Conservation (phyloP, 2,113 vertebrate genomes). For the Anoura caudifer region DNA sequence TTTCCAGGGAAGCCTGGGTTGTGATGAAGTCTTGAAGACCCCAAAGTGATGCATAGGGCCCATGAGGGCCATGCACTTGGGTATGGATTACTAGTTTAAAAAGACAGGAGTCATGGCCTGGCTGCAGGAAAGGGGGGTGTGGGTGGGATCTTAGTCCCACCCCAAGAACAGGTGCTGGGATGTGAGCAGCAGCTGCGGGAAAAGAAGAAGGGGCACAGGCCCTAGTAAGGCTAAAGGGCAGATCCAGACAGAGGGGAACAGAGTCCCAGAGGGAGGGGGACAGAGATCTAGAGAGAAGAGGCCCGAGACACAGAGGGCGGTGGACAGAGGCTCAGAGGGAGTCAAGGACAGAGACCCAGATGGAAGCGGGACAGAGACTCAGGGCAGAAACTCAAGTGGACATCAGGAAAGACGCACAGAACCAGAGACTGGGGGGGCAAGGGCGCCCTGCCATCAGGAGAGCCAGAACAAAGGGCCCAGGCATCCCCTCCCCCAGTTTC, state of each 20-base stretch:
- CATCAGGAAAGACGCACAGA: background rate
- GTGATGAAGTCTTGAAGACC: background rate
- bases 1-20: background rate
- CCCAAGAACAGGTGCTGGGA: slow-evolving; percentile 50
- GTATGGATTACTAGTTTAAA: background rate
- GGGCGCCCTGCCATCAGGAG: slow-evolving; percentile 33
- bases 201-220: background rate
- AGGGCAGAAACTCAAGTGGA: background rate
- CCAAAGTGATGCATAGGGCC: background rate
- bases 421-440: background rate
- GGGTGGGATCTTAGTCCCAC: background rate
- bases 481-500: slow-evolving; percentile 71
- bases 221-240: background rate
- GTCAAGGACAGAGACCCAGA: background rate
- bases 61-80: background rate
- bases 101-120: background rate
- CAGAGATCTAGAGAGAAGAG: background rate
- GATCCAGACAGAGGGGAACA: background rate
- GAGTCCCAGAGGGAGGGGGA: background rate
- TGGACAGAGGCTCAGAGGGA: background rate
- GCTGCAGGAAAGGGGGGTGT: background rate
- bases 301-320: background rate
- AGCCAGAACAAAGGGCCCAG: slow-evolving; percentile 74
- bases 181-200: slow-evolving; percentile 37
- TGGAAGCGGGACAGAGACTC: background rate